phyloP scores from a whole-genome alignment of 2,113 vertebrate genomes.

The Clarias gariepinus region DNA sequence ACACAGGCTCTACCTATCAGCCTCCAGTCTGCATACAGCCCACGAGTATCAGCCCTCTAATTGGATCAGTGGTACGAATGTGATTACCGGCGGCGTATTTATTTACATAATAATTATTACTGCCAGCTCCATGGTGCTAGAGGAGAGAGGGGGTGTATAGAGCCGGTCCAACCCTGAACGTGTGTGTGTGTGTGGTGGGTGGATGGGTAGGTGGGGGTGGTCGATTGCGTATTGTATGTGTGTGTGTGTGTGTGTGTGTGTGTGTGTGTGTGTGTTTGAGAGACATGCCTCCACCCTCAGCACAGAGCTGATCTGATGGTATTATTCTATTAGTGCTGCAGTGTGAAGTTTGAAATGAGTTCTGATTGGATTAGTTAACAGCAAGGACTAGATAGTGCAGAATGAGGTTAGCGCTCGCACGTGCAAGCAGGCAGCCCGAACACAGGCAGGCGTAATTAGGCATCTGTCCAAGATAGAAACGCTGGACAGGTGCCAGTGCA shows the following conservation, averaged over 20 bases:
- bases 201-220: not conserved
- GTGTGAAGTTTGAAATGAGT: constrained; percentile 65
- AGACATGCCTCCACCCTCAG: constrained; percentile 51
- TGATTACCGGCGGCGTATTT: constrained; percentile 81
- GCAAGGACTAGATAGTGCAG: constrained; percentile 61
- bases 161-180: constrained; percentile 42
- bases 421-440: constrained; percentile 52
- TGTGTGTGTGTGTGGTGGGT: constrained; percentile 8
- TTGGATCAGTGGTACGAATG: constrained; percentile 80
- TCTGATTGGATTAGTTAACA: constrained; percentile 64
- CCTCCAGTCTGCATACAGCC: constrained; percentile 66
- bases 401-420: constrained; percentile 60
- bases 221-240: not conserved
- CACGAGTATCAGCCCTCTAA: constrained; percentile 73
- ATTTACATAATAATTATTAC: constrained; percentile 87
- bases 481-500: constrained; percentile 55
- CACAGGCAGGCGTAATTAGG: constrained; percentile 57
- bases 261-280: constrained; percentile 22
- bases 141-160: constrained; percentile 43
- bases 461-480: constrained; percentile 52
- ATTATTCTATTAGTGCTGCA: constrained; percentile 65
- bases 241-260: constrained; percentile 16
- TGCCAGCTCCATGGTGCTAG: constrained; percentile 63
- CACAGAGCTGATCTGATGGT: constrained; percentile 50
- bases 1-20: constrained; percentile 71